Conservation (phyloP, 2,888 invertebrate genomes). For the Chorisops tibialis region DNA sequence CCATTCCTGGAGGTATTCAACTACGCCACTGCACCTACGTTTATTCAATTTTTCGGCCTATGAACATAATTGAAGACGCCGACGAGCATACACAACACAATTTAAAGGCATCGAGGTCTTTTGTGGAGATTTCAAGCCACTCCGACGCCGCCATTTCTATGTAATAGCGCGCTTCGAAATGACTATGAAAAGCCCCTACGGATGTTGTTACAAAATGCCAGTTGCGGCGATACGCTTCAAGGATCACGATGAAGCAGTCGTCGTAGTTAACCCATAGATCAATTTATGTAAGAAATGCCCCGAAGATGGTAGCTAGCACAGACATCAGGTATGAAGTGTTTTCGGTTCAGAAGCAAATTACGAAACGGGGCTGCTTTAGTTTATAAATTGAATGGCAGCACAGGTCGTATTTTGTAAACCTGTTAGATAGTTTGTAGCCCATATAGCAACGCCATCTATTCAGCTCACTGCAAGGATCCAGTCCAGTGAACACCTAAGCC, state of each 20-base stretch:
- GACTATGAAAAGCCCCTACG: background rate
- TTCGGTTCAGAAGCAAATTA: no score
- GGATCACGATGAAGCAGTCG: conserved; percentile 18
- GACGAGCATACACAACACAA: background rate
- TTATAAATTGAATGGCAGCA: no score
- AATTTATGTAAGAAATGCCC: no score
- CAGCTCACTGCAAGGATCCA: conserved; percentile 17
- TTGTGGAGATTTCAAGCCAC: no score
- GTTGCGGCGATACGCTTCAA: conserved; percentile 28
- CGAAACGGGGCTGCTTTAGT: no score
- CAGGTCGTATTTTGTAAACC: no score
- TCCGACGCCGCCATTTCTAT: no score
- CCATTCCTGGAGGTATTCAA: background rate
- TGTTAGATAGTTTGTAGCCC: background rate
- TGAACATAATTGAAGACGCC: conserved; percentile 19
- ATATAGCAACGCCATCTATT: background rate
- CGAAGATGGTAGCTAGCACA: no score
- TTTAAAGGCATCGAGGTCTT: no score
- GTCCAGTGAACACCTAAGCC: conserved; percentile 3
- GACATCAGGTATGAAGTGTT: no score
- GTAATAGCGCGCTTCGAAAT: no score
- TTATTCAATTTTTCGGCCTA: conserved; percentile 17
- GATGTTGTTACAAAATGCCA: conserved; percentile 17
- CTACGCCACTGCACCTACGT: conserved; percentile 17
- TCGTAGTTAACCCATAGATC: no score